Evolutionary conservation across 2,113 vertebrate species (phyloP), one percentile per base, ranked within the genome.

Genomic region (Periophthalmodon schlosseri): DNA sequence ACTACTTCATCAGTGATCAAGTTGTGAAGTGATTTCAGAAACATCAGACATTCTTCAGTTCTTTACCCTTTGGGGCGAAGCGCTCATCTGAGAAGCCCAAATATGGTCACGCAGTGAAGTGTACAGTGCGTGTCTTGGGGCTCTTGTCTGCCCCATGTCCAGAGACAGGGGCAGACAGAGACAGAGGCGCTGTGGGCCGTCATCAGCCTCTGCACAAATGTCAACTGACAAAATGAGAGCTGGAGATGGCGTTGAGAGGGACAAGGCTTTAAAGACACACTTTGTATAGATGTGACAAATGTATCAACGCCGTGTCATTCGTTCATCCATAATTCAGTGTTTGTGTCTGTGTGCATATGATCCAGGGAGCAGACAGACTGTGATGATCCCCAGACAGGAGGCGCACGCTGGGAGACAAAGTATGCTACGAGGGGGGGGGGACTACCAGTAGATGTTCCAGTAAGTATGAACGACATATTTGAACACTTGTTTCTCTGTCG

Each of bases 251-350:
- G 84, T 82, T 75, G 86, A 82, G 81, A 85, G 83, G 83, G 88
- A 90, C 84, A 79, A 81, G 69, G 72, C 72, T 85, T 81, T 81
- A 82, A 86, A 87, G 75, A 74, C 85, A 68, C 81, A 88, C 85
- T 87, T 80, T 87, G 87, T 86, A 75, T 75, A 77, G 83, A 84
- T 83, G 77, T 89, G 89, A 92, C 87, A 89, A 91, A 91, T 86
- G 85, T 80, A 90, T 89, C 86, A 86, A 83, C 88, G 74, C 76
- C 61, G 85, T 89, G 84, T 88, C 85, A 83, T 72, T 21, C 72
- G 78, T 83, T 90, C 86, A 92, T 93, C 85, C 81, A 91, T 93
- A 89, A 91, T 91, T 88, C 86, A 93, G 79, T 13, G 72, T 85
- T 69, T 81, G 63, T 76, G 54, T 50, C 65, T 79, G 69, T 79